A percentile compares a stretch with the other conserved stretches of the same genome.
Evolutionary conservation across 2,113 vertebrate genomes (phyloP).

Genomic region (Nycticryphes semicollaris): DNA sequence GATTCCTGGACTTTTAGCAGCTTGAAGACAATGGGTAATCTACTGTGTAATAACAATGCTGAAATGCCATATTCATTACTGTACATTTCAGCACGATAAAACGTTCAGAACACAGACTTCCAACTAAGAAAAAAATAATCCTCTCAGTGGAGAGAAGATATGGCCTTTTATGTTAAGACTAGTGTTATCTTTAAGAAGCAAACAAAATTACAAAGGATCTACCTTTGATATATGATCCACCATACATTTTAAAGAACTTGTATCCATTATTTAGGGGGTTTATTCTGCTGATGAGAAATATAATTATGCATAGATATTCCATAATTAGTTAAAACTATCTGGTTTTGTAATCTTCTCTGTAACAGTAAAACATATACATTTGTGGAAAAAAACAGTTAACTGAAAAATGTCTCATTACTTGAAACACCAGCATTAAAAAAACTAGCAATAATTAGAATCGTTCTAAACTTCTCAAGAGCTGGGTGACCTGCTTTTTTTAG

Average conservation of each 20-base stretch:
- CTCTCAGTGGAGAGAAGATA: neutral
- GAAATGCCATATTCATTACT: neutral
- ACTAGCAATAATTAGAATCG: neutral
- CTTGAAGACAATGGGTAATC: slow-evolving; percentile 1
- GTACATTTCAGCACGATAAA: neutral
- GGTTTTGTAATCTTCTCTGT: neutral
- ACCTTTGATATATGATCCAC: neutral
- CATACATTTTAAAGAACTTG: neutral
- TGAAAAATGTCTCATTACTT: neutral
- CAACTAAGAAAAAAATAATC: neutral
- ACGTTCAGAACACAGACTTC: slow-evolving; percentile 16
- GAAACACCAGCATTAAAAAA: neutral
- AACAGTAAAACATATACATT: neutral
- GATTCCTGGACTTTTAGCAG: neutral
- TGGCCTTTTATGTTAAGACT: neutral
- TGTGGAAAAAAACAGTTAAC: neutral
- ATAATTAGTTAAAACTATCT: slow-evolving; percentile 9
- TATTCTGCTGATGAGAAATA: slow-evolving; percentile 11
- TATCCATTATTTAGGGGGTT: slow-evolving; percentile 17
- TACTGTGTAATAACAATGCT: neutral
- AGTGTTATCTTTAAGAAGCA: slow-evolving; percentile 11
- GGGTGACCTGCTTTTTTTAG: neutral
- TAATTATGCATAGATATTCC: neutral
- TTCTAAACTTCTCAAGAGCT: neutral
- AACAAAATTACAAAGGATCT: neutral